Base-by-base conservation (phyloP, 2,113 vertebrate species). In the Chaenocephalus aceratus region DNA sequence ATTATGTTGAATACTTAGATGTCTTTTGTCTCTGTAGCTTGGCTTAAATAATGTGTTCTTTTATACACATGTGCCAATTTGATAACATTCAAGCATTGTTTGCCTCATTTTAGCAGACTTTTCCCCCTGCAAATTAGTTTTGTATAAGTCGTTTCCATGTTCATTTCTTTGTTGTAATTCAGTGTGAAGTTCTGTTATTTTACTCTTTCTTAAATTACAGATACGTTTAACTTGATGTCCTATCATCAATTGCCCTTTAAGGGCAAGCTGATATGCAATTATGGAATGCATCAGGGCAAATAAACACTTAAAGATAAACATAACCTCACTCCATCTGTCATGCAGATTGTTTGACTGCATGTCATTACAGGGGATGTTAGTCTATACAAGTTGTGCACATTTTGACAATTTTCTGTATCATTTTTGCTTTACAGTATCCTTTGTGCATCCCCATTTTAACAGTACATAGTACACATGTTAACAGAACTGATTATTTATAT, bases 11-110 rank as follows among this genome's bases (percentile, higher is more conserved):
- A 48, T 58, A 64, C 41, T 53, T 46, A 14, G 46, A 56, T 72
- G 75, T 7, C 73, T 81, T 86, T 79, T 30, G 66, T 75, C 26
- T 71, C 54, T 44, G 21, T 12, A 30, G n/a, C 73, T 86, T 57
- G 84, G 72, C 84, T 79, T 59, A 73, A 61, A 69, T 77, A 7
- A 82, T 77, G 61, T 78, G 13, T 61, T 75, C 10, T 69, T 68
- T 73, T 30, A 30, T 21, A 78, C 52, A 83, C 49, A 81, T 81
- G 54, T 86, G 62, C 70, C n/a, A 77, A 34, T 77, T 77, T 72
- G 26, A 76, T 72, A 4, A 68, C 67, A 67, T 82, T 84, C 76
- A 60, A 69, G 44, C 44, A 56, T 65, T 59, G 45, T 52, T 83
- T 86, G 77, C 61, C 75, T 77, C 18, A 54, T 74, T 67, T 51